phyloP scores from a whole-genome alignment of 2,797 vertebrate species.

The Syngnathus rostellatus region DNA sequence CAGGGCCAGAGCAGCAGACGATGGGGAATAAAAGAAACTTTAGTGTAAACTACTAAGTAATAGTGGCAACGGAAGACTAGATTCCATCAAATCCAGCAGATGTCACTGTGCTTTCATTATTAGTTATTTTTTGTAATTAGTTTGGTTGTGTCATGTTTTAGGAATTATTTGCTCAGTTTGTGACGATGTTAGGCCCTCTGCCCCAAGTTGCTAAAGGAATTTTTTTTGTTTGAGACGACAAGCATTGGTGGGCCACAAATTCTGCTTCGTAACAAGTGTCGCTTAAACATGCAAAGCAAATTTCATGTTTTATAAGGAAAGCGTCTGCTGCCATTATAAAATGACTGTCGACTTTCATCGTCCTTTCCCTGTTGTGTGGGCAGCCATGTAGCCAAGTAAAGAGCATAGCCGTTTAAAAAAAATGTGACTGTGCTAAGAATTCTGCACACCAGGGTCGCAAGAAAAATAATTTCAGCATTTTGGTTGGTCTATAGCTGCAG shows the following conservation, averaged over 20 bases:
- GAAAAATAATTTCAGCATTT: too few species aligned
- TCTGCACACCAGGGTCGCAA: too few species aligned
- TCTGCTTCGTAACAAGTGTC: not conserved
- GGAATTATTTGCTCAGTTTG: not conserved
- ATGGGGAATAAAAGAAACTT: slow-evolving; percentile 7
- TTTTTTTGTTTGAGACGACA: too few species aligned
- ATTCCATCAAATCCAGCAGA: not conserved
- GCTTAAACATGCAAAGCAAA: slow-evolving; percentile 17
- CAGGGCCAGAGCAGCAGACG: slow-evolving; percentile 10
- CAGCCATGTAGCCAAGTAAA: too few species aligned
- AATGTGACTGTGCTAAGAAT: too few species aligned
- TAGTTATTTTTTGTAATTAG: too few species aligned
- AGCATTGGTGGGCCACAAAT: not conserved
- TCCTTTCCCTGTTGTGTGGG: too few species aligned
- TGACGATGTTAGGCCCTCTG: not conserved
- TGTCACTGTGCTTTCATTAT: not conserved
- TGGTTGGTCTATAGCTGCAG: not conserved
- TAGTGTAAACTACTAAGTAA: not conserved
- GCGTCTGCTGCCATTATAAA: too few species aligned
- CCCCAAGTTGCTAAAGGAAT: not conserved
- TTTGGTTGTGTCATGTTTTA: not conserved
- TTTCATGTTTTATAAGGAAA: slow-evolving; percentile 5
- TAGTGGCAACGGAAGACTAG: not conserved
- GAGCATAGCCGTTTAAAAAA: too few species aligned
- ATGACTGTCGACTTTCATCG: too few species aligned